phyloP scores from a whole-genome alignment of 2,797 vertebrate genomes.

The Cirrhinus mrigala region DNA sequence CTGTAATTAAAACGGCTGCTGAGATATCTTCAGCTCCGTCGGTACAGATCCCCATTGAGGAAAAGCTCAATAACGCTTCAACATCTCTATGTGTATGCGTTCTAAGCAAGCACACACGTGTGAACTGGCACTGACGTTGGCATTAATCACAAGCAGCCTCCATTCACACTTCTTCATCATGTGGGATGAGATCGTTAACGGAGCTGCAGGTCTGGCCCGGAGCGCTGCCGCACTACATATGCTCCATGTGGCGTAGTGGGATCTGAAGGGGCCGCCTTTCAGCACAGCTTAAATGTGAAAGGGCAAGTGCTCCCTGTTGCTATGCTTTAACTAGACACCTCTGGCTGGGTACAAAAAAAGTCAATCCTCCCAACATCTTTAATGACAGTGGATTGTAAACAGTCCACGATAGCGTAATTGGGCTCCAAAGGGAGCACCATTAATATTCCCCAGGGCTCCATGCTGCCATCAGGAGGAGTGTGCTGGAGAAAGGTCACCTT shows the following conservation, averaged over 20 bases:
- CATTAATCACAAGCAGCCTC: constrained; percentile 16
- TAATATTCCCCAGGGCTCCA: constrained; percentile 15
- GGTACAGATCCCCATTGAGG: constrained; percentile 54
- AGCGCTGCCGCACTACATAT: background rate
- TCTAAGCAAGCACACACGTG: background rate
- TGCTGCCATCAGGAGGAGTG: constrained; percentile 9
- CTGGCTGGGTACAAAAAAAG: constrained; percentile 15
- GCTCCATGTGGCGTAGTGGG: constrained; percentile 30
- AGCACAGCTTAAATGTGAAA: constrained; percentile 20
- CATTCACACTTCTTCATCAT: constrained; percentile 32
- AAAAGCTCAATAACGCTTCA: constrained; percentile 30
- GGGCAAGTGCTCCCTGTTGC: constrained; percentile 5
- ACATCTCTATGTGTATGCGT: constrained; percentile 6
- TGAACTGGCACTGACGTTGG: constrained; percentile 15
- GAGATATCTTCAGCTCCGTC: constrained; percentile 55
- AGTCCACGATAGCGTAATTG: constrained; percentile 40
- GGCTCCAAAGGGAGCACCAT: constrained; percentile 27
- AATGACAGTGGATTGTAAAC: constrained; percentile 37
- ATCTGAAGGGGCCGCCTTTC: constrained; percentile 11
- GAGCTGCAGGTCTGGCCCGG: background rate
- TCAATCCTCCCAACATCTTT: constrained; percentile 13
- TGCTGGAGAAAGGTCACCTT: constrained; percentile 41
- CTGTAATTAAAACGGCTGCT: constrained; percentile 63
- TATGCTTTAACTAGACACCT: constrained; percentile 32
- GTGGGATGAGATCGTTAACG: constrained; percentile 2